Evolutionary conservation across 2,888 invertebrate species (phyloP), one percentile per base, ranked within the genome.

Genomic region (Xestia xanthographa): DNA sequence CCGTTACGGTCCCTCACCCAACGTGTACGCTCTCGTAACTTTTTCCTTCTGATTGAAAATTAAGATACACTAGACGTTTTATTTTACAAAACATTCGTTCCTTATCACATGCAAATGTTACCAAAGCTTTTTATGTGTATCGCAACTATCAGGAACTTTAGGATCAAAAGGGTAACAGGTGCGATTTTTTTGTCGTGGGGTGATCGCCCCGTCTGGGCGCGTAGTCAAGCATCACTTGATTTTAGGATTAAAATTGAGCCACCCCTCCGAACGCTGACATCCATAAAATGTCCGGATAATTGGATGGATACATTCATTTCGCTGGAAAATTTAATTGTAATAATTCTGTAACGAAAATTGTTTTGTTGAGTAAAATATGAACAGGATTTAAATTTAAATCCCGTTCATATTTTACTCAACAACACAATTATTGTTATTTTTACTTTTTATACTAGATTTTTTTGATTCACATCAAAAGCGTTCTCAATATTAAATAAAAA

Each of bases 141-240:
- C 79, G 78, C 60, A 63, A 74, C 68, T 88, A 81, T 84, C 82
- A 38, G 58, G 41, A 66, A 74, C 58, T 56, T 73, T 76, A n/a
- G 69, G 68, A 81, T 71, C 56, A 56, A 71, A 79, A 72, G 78
- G 75, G 82, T 87, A 84, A 84, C 87, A 87, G 87, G 88, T 87
- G 87, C 78, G 53, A 66, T 68, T 75, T 70, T 75, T 75, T 66
- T 77, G 73, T 71, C 67, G 53, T 68, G 58, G 80, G 83, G 85
- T 69, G 75, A 69, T 76, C 77, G 58, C 78, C 78, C 83, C 68
- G 67, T 73, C 50, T 58, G 70, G 14, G 14, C 50, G 50, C 58
- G 69, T 70, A 81, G 70, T 85, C 77, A 86, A 84, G 79, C 80
- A 66, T 84, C 82, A 85, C 89, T 88, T 86, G 87, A 87, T 86